A percentile compares a stretch with the other conserved stretches of the same genome.
phyloP scores from a whole-genome alignment of 2,888 invertebrate genomes.

The Drosophila meridionalis region DNA sequence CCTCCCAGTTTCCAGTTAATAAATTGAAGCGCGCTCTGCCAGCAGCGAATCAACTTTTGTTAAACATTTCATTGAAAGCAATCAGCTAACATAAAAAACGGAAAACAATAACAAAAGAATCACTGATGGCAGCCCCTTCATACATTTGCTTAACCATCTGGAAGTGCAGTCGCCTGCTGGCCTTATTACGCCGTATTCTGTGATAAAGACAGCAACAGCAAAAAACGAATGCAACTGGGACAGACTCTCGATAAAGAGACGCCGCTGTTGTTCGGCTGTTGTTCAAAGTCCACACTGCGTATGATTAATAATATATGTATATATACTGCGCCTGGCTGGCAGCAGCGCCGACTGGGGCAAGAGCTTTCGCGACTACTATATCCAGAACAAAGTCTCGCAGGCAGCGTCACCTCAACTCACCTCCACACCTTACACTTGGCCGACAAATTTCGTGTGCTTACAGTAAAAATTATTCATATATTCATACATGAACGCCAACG shows the following conservation, averaged over 20 bases:
- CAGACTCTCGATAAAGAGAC: slow-evolving; percentile 34
- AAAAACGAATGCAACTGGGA: slow-evolving; percentile 23
- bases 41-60: slow-evolving; percentile 40
- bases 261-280: slow-evolving; percentile 10
- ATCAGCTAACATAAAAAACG: slow-evolving; percentile 13
- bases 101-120: neutral
- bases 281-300: slow-evolving; percentile 66
- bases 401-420: slow-evolving; percentile 18
- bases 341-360: slow-evolving; percentile 2
- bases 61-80: slow-evolving; percentile 28
- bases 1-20: slow-evolving; percentile 42
- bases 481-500: neutral
- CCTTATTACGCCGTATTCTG: slow-evolving; percentile 42
- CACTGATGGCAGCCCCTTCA: neutral
- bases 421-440: neutral
- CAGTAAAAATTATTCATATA: neutral
- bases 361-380: slow-evolving; percentile 1
- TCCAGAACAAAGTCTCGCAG: neutral
- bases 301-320: slow-evolving; percentile 59
- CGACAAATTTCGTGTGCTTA: neutral
- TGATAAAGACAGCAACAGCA: slow-evolving; percentile 46
- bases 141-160: slow-evolving; percentile 15
- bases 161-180: slow-evolving; percentile 31
- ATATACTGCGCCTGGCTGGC: slow-evolving; percentile 40
- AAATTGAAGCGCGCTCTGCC: slow-evolving; percentile 17